Percentiles rank a stretch among this genome's conserved stretches.
Evolutionary conservation across 2,797 vertebrate species (phyloP).

Genomic region (Nyctalus aviator): DNA sequence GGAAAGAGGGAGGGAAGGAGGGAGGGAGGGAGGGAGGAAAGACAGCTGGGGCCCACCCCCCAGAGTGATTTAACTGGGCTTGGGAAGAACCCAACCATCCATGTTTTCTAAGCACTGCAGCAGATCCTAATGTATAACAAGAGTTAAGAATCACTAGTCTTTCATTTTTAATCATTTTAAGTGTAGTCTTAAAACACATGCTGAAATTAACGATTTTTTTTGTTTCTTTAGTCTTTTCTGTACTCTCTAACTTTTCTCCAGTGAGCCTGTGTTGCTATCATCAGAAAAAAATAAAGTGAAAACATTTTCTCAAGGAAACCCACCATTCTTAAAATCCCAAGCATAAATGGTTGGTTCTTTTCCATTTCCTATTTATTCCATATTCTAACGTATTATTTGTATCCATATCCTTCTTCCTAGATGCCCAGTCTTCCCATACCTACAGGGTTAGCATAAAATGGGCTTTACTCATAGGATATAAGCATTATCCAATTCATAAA

Average conservation of each 20-base stretch:
- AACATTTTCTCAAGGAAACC: background rate
- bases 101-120: background rate
- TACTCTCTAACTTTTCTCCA: background rate
- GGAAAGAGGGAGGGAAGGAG: no score
- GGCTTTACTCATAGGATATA: background rate
- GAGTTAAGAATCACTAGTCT: background rate
- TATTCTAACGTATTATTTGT: background rate
- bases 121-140: background rate
- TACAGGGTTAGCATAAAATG: background rate
- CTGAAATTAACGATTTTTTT: background rate
- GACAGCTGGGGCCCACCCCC: background rate
- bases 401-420: background rate
- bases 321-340: background rate
- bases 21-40: no score
- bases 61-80: background rate
- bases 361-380: background rate
- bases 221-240: background rate
- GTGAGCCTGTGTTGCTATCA: background rate
- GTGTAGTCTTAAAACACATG: background rate
- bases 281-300: background rate
- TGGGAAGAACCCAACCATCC: background rate
- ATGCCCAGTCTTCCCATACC: background rate
- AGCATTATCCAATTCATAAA: background rate
- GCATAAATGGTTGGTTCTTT: background rate
- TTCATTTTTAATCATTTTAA: conserved; percentile 27